Base-by-base conservation (phyloP, 2,888 invertebrate species). In the Drosophila infuscata region DNA sequence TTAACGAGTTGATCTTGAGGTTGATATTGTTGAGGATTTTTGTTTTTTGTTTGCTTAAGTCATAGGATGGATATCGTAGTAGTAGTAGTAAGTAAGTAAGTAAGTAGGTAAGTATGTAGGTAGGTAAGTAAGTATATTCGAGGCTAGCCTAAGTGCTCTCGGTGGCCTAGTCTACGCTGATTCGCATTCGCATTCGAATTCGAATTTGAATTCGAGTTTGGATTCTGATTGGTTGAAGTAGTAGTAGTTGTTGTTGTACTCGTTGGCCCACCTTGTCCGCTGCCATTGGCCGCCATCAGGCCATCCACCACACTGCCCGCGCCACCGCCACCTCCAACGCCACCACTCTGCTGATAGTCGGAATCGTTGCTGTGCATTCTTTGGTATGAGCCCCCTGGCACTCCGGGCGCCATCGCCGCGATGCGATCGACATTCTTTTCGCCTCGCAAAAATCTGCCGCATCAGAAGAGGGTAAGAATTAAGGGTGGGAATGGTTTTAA, bases 321-420 rank as follows among this genome's bases (percentile, higher is more conserved):
- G 65, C 81, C 76, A 35, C 73, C 64, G 32, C 72, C 76, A 57
- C 76, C 73, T 8, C 71, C 69, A 30, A 82, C 83, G 54, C 81
- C 78, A 58, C 83, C 88, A 74, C 86, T 88, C 60, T 81, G 82
- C 80, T 91, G 91, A 79, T 92, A 92, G 64, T 92, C 95, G 88
- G 96, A 97, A 92, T 97, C 97, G 92, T 96, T 97, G 92, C 97
- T 97, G 93, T 96, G 96, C 96, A 97, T 97, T 88, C 97, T 95
- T 93, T 97, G 97, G 94, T 97, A 97, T 51, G 94, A 95, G 74
- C 96, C 95, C 72, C 95, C 94, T 2, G 97, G 97, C 25, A 97
- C 97, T 65, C 95, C 95, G 0, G 96, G 96, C 17, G 95, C 94
- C 61, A 95, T 95, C 82, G 96, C 96, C 43, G 92, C 79, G 93